These are phyloP conservation scores for Nemopilema nomurai DNA, from an alignment of 30 jellyfish, hydroid and myxozoan genomes.

Conservation along the genomic window DNA sequence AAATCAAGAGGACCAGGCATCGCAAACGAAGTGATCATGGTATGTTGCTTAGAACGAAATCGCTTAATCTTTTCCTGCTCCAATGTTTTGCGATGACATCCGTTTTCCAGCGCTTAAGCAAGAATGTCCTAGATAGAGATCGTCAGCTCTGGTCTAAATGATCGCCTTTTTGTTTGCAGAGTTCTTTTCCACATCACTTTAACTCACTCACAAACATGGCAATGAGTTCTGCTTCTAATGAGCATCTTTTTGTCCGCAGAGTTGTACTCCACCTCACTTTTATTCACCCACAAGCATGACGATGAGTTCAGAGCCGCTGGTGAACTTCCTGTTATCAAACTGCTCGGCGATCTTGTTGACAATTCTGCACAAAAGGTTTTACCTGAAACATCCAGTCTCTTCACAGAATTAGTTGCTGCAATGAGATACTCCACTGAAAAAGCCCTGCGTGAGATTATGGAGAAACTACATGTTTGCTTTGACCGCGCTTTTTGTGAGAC, in stretches of 20 bases:
- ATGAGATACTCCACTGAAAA: conserved; percentile 46
- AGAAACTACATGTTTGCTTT: conserved; percentile 40
- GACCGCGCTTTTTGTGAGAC: conserved; percentile 3
- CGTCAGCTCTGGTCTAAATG: too few relatives aligned
- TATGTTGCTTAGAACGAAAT: not conserved
- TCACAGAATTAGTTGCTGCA: conserved; percentile 75
- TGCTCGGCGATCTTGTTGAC: conserved; percentile 51
- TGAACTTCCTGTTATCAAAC: conserved; percentile 29
- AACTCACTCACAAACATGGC: too few relatives aligned
- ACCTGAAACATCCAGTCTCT: conserved; percentile 66
- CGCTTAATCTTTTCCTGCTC: too few relatives aligned
- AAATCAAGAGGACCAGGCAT: not conserved
- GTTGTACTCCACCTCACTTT: conserved; percentile 58
- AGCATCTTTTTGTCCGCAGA: conserved; percentile 31
- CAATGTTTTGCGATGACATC: too few relatives aligned
- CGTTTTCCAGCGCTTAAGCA: too few relatives aligned
- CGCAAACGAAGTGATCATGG: not conserved
- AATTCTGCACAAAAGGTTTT: conserved; percentile 22
- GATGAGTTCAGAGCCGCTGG: conserved; percentile 36
- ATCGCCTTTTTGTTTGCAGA: too few relatives aligned
- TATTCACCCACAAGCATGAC: conserved; percentile 73
- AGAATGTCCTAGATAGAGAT: too few relatives aligned
- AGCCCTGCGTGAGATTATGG: conserved; percentile 45
- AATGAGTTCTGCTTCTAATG: too few relatives aligned
- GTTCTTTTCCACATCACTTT: too few relatives aligned